Evolutionary conservation across 2,888 invertebrate species (phyloP).

Genomic region (Podotricha telesiphe): DNA sequence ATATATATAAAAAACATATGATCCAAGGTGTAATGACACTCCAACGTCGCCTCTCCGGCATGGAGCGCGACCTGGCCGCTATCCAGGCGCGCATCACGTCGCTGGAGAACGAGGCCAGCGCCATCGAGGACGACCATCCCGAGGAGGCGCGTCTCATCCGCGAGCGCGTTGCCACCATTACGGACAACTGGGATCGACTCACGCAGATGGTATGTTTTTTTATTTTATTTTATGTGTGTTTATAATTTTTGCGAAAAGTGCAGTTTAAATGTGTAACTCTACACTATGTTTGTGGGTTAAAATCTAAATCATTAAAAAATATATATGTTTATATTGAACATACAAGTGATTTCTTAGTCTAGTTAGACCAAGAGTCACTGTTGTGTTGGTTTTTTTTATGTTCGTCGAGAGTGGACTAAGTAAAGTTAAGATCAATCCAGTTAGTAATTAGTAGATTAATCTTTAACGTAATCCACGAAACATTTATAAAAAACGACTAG

Average conservation of each 20-base stretch:
- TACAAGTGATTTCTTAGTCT: no score
- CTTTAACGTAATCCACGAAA: background rate
- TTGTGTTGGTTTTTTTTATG: no score
- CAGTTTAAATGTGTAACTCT: no score
- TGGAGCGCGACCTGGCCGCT: conserved; percentile 99
- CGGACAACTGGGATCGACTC: conserved; percentile 97
- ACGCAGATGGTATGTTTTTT: conserved; percentile 90
- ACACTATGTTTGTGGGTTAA: no score
- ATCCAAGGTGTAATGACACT: conserved; percentile 95
- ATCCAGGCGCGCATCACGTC: conserved; percentile 98
- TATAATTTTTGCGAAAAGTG: no score
- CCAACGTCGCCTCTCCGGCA: conserved; percentile 96
- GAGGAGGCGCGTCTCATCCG: conserved; percentile 96
- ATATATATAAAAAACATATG: background rate
- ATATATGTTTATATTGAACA: no score
- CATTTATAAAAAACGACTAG: background rate
- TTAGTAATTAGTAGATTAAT: no score
- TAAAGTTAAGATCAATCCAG: no score
- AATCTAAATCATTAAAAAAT: no score
- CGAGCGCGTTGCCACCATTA: conserved; percentile 95
- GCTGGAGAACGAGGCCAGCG: conserved; percentile 95
- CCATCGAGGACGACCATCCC: conserved; percentile 96
- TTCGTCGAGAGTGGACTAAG: no score
- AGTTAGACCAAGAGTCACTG: no score
- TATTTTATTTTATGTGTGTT: no score